Evolutionary conservation across 2,113 vertebrate genomes (phyloP).

Genomic region (Pseudorasbora parva): DNA sequence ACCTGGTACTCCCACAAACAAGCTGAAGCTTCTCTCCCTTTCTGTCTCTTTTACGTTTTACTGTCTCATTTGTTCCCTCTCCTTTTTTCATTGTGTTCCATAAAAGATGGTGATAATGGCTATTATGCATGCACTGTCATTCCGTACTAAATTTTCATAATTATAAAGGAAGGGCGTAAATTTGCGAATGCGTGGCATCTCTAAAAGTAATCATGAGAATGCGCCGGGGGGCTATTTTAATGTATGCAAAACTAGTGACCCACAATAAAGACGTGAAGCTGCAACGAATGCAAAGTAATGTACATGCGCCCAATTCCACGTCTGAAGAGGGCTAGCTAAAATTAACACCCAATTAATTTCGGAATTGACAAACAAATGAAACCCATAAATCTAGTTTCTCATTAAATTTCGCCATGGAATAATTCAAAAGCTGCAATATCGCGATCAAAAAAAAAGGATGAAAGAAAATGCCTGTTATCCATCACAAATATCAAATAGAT

Average conservation of each 20-base stretch:
- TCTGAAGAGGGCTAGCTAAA: conserved; percentile 97
- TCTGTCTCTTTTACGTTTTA: conserved; percentile 40
- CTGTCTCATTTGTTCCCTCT: conserved; percentile 17
- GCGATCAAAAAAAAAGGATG: conserved; percentile 78
- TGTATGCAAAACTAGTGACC: conserved; percentile 98
- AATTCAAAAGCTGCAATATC: conserved; percentile 96
- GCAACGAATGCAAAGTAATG: conserved; percentile 95
- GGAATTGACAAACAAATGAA: conserved; percentile 99
- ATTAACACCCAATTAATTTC: conserved; percentile 99
- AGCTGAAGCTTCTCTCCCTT: conserved; percentile 43
- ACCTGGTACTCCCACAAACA: conserved; percentile 27
- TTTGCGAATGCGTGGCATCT: conserved; percentile 92
- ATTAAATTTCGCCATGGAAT: conserved; percentile 95
- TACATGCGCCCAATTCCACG: conserved; percentile 83
- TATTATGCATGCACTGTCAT: conserved; percentile 83
- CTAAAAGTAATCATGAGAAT: conserved; percentile 97
- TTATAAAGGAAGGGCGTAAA: conserved; percentile 94
- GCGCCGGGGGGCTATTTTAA: conserved; percentile 90
- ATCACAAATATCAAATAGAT: conserved; percentile 99
- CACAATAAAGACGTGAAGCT: conserved; percentile 91
- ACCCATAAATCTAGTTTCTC: conserved; percentile 99
- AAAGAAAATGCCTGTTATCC: conserved; percentile 88
- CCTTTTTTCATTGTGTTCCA: conserved; percentile 50
- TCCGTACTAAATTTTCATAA: conserved; percentile 89
- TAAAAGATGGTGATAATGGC: conserved; percentile 66